Conservation (phyloP, 2,797 vertebrate species). For the Silurus aristotelis region DNA sequence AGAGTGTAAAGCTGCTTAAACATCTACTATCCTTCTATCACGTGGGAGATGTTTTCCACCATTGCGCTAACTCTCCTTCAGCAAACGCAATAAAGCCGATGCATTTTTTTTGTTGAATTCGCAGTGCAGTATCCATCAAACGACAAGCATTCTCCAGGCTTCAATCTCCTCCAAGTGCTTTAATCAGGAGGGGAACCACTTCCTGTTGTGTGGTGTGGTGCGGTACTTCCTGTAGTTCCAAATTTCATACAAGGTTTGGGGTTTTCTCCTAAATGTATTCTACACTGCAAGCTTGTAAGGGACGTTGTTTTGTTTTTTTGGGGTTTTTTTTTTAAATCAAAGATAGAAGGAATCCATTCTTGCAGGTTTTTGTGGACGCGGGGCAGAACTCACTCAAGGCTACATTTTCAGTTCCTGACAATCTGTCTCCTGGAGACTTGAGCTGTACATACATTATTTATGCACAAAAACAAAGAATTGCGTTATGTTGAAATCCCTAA, state of each 20-base stretch:
- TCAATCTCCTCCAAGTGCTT: constrained; percentile 32
- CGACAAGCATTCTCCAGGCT: neutral
- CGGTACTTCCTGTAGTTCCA: constrained; percentile 43
- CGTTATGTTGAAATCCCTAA: constrained; percentile 67
- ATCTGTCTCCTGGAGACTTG: constrained; percentile 75
- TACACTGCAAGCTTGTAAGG: neutral
- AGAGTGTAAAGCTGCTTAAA: neutral
- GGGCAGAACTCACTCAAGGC: constrained; percentile 46
- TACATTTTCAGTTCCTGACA: constrained; percentile 73
- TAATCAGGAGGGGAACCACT: constrained; percentile 9
- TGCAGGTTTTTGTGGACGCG: neutral
- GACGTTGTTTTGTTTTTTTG: neutral
- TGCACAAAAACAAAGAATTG: constrained; percentile 62
- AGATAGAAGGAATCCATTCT: neutral
- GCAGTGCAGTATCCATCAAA: neutral
- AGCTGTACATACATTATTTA: constrained; percentile 70
- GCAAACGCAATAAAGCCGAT: neutral
- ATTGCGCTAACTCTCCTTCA: neutral
- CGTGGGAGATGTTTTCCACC: neutral
- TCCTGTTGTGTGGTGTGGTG: constrained; percentile 11
- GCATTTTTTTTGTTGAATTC: neutral
- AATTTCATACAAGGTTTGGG: neutral
- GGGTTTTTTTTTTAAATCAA: neutral
- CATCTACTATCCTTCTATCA: too few species aligned
- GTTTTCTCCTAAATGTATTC: neutral